Evolutionary conservation across 2,113 vertebrate genomes (phyloP).

Genomic region (Accipiter cooperii): DNA sequence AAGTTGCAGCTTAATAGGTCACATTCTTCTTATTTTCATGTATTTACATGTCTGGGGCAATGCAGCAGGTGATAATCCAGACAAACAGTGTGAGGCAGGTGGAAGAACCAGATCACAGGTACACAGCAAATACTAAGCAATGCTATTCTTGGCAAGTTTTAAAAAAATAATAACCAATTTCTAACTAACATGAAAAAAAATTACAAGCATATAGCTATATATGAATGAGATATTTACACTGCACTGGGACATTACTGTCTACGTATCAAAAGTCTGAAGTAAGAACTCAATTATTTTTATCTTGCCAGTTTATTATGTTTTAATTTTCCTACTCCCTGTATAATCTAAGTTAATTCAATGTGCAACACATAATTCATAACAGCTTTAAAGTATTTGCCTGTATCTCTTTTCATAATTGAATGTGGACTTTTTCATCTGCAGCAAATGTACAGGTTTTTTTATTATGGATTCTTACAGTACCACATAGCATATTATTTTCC

Average conservation of each 20-base stretch:
- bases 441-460: background rate
- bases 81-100: background rate
- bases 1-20: background rate
- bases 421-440: background rate
- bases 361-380: background rate
- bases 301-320: background rate
- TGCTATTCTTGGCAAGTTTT: background rate
- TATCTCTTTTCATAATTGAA: background rate
- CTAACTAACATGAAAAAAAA: background rate
- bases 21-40: background rate
- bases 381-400: background rate
- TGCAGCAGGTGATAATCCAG: background rate
- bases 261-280: background rate
- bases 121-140: background rate
- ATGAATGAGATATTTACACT: background rate
- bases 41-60: background rate
- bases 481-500: background rate
- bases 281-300: background rate
- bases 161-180: background rate
- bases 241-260: background rate
- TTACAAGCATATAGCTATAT: background rate
- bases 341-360: background rate
- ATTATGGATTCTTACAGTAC: background rate
- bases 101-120: background rate
- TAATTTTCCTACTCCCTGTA: background rate